phyloP scores from a whole-genome alignment of 2,888 invertebrate genomes.

The Acleris emargana region DNA sequence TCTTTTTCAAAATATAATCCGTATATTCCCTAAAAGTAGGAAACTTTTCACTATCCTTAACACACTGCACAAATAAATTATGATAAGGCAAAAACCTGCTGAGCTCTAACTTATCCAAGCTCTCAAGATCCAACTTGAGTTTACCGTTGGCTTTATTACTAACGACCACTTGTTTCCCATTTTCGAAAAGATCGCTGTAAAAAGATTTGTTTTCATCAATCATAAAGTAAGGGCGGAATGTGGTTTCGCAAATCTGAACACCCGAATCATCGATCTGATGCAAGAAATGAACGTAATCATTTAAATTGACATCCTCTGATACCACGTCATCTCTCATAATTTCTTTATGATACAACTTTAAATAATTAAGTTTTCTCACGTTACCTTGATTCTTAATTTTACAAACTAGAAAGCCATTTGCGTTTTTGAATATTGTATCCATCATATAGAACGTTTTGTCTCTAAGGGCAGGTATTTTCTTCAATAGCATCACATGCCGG shows the following conservation, averaged over 20 bases:
- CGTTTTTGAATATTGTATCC: conserved; percentile 28
- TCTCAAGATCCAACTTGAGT: conserved; percentile 40
- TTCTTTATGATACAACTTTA: conserved; percentile 47
- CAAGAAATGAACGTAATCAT: conserved; percentile 47
- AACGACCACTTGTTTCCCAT: conserved; percentile 43
- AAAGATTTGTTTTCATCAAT: conserved; percentile 37
- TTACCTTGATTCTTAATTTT: conserved; percentile 31
- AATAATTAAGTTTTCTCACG: conserved; percentile 50
- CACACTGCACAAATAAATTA: conserved; percentile 41
- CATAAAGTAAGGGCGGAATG: conserved; percentile 48
- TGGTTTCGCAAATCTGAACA: conserved; percentile 44
- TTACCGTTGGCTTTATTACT: conserved; percentile 37
- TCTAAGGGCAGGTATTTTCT: conserved; percentile 42
- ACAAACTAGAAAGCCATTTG: no score
- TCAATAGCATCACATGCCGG: conserved; percentile 28
- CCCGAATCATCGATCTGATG: conserved; percentile 21
- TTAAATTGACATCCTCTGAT: conserved; percentile 46
- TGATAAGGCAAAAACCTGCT: conserved; percentile 41
- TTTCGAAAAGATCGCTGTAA: conserved; percentile 38
- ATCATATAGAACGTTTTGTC: conserved; percentile 48
- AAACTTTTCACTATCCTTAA: conserved; percentile 31
- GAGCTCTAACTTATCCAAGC: conserved; percentile 43
- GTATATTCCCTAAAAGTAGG: conserved; percentile 37
- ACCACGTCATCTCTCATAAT: conserved; percentile 44
- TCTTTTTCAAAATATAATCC: conserved; percentile 38